Conservation (phyloP, 2,888 invertebrate species). For the Zonitis immaculata region DNA sequence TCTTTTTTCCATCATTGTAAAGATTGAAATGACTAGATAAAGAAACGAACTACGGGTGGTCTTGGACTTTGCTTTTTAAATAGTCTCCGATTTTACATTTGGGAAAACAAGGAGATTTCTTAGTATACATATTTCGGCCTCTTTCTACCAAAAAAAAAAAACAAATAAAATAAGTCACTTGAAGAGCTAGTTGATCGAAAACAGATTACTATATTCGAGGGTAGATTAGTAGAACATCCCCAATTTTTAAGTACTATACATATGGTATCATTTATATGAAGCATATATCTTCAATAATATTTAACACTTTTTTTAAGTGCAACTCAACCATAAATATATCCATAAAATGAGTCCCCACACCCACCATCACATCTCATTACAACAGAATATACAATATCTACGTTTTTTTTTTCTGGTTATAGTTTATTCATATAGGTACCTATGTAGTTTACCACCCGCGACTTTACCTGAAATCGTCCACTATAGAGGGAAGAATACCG, state of each 20-base stretch:
- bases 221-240: not conserved
- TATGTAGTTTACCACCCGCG: constrained; percentile 10
- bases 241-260: not conserved
- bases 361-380: constrained; percentile 18
- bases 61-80: constrained; percentile 9
- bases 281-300: not conserved
- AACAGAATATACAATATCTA: no score
- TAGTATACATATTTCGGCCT: no score
- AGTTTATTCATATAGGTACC: no score
- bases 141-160: no score
- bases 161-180: no score
- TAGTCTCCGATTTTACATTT: not conserved
- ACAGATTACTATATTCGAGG: not conserved
- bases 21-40: constrained; percentile 25
- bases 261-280: not conserved
- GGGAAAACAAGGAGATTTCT: constrained; percentile 1
- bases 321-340: not conserved
- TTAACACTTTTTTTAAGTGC: not conserved
- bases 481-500: not conserved
- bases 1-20: constrained; percentile 10
- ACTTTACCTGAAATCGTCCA: constrained; percentile 2
- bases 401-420: constrained; percentile 3
- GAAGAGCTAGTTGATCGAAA: not conserved
- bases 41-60: constrained; percentile 18
- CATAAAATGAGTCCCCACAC: constrained; percentile 8